Evolutionary conservation across 2,888 invertebrate genomes (phyloP).

Genomic region (Melanchra persicariae): DNA sequence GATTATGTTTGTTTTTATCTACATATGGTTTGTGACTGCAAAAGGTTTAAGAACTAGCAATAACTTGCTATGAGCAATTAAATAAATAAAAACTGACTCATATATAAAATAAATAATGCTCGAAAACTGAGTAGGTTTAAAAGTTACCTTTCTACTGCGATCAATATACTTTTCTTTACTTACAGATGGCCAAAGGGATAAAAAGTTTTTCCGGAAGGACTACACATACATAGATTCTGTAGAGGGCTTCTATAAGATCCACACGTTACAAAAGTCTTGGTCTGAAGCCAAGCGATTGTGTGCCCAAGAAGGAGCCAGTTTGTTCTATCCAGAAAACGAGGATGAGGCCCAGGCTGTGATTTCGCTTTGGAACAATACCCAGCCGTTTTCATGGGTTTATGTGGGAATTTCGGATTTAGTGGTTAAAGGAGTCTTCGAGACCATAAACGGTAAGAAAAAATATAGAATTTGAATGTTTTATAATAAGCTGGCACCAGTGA

Average conservation of each 20-base stretch:
- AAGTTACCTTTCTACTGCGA: neutral
- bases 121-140: neutral
- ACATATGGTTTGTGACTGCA: too few relatives aligned
- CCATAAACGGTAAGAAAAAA: constrained; percentile 26
- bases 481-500: neutral
- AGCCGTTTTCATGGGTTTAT: constrained; percentile 12
- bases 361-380: constrained; percentile 31
- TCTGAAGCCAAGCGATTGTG: constrained; percentile 76
- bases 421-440: constrained; percentile 45
- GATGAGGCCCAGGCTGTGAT: constrained; percentile 70
- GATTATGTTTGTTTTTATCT: neutral
- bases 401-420: constrained; percentile 38
- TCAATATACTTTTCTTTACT: neutral
- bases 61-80: neutral
- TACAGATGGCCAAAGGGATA: constrained; percentile 76
- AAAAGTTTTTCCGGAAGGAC: constrained; percentile 81
- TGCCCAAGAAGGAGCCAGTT: constrained; percentile 76
- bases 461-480: neutral
- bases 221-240: constrained; percentile 76
- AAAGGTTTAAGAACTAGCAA: neutral
- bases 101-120: neutral
- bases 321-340: constrained; percentile 79
- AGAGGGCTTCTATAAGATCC: constrained; percentile 81
- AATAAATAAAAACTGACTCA: neutral
- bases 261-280: constrained; percentile 78